These are phyloP conservation scores for Macrochelys suwanniensis DNA, from an alignment of 2,797 vertebrate species.

Conservation along the genomic window DNA sequence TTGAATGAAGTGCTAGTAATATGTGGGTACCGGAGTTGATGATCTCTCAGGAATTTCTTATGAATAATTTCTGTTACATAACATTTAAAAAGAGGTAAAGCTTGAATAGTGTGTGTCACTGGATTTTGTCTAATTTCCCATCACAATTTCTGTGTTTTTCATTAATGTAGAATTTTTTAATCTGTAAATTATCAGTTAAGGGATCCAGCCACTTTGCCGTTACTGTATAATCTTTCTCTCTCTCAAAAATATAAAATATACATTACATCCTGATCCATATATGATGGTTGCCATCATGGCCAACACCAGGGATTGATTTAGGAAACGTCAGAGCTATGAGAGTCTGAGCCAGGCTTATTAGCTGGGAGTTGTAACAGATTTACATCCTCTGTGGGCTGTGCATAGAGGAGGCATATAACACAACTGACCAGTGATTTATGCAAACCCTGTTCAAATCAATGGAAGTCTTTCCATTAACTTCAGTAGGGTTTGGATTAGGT, in stretches of 20 bases:
- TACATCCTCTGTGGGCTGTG: accelerated
- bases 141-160: background rate
- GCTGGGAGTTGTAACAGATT: background rate
- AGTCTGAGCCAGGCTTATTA: background rate
- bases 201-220: background rate
- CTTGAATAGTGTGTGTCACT: background rate
- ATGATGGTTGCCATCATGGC: conserved; percentile 17
- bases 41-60: background rate
- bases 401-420: background rate
- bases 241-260: too few species aligned
- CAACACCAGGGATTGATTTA: background rate
- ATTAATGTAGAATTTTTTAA: background rate
- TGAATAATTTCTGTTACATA: background rate
- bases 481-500: background rate
- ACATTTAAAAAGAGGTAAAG: background rate
- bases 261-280: accelerated
- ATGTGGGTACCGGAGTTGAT: background rate
- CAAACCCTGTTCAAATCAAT: background rate
- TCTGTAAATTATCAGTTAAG: background rate
- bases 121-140: background rate
- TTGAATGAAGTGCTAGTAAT: background rate
- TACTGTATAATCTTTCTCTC: accelerated
- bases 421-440: background rate
- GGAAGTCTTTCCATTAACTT: background rate
- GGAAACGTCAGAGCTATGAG: conserved; percentile 24